Conservation (phyloP, 2,797 vertebrate genomes). For the Acridotheres tristis region DNA sequence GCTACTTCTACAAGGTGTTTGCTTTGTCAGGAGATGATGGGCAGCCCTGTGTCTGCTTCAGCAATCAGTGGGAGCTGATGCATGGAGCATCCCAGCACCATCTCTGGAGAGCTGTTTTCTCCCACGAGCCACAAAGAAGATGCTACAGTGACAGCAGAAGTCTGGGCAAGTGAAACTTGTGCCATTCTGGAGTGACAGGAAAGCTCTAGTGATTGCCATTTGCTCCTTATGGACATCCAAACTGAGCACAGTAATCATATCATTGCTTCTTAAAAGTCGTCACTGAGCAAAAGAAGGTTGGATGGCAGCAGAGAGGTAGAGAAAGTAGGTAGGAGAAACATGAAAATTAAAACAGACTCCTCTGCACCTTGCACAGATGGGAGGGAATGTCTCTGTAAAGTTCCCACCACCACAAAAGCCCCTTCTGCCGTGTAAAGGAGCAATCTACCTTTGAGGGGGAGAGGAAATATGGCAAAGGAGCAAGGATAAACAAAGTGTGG, state of each 20-base stretch:
- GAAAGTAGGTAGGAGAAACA: background rate
- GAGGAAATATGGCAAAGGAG: background rate
- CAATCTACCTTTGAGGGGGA: background rate
- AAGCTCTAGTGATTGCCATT: background rate
- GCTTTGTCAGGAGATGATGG: slow-evolving; percentile 35
- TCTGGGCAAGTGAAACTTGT: background rate
- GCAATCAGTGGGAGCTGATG: slow-evolving; percentile 36
- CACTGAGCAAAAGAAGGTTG: background rate
- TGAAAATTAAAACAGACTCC: slow-evolving; percentile 9
- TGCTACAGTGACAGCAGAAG: slow-evolving; percentile 43
- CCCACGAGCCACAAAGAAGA: background rate
- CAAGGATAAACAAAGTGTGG: background rate
- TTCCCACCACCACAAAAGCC: background rate
- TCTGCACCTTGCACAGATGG: background rate
- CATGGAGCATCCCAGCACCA: background rate
- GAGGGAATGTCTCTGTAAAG: background rate
- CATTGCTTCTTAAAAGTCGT: background rate
- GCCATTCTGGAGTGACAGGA: slow-evolving; percentile 19
- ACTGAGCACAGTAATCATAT: background rate
- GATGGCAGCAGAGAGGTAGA: background rate
- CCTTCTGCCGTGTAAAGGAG: background rate
- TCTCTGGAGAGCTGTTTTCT: background rate
- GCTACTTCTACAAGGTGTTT: background rate
- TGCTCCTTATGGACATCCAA: background rate
- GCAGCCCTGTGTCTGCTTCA: slow-evolving; percentile 25